Percentiles rank a stretch among this genome's conserved stretches.
These are phyloP conservation scores for Grapholita molesta DNA, from an alignment of 1,140 invertebrate species.

Conservation along the genomic window DNA sequence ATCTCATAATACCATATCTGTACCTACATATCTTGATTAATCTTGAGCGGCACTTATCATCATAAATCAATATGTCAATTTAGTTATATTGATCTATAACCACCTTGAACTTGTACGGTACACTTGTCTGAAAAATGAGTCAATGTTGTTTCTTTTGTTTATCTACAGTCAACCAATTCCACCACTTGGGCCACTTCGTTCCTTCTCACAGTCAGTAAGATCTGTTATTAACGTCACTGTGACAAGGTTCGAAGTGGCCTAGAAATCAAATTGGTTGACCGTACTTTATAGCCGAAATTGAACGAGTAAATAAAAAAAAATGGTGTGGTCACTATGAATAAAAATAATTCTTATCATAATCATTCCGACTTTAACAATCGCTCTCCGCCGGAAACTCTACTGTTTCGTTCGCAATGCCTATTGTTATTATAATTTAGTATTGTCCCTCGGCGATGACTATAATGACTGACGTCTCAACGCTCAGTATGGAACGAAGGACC, in stretches of 20 bases:
- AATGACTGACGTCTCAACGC: constrained; percentile 9
- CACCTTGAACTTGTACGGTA: background rate
- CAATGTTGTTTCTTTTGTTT: background rate
- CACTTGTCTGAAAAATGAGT: background rate
- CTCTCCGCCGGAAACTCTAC: constrained; percentile 45
- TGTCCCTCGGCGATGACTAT: constrained; percentile 26
- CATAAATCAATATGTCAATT: background rate
- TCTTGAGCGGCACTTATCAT: too few relatives aligned
- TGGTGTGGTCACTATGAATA: background rate
- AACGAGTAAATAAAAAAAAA: too few relatives aligned
- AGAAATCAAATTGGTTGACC: too few relatives aligned
- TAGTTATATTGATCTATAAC: background rate
- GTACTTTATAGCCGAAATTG: too few relatives aligned
- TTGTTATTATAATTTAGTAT: constrained; percentile 59
- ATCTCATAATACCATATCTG: background rate
- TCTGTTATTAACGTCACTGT: too few relatives aligned
- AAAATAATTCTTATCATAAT: background rate
- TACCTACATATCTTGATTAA: background rate
- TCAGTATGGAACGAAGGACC: constrained; percentile 2
- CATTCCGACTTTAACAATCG: constrained; percentile 21
- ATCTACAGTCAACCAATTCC: too few relatives aligned
- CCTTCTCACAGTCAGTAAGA: too few relatives aligned
- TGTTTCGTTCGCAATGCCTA: constrained; percentile 43
- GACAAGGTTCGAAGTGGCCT: too few relatives aligned
- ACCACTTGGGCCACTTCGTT: too few relatives aligned